Percentiles rank a stretch among this genome's conserved stretches.
phyloP scores from a whole-genome alignment of 2,888 invertebrate species.

The Ryuthela nishihirai region DNA sequence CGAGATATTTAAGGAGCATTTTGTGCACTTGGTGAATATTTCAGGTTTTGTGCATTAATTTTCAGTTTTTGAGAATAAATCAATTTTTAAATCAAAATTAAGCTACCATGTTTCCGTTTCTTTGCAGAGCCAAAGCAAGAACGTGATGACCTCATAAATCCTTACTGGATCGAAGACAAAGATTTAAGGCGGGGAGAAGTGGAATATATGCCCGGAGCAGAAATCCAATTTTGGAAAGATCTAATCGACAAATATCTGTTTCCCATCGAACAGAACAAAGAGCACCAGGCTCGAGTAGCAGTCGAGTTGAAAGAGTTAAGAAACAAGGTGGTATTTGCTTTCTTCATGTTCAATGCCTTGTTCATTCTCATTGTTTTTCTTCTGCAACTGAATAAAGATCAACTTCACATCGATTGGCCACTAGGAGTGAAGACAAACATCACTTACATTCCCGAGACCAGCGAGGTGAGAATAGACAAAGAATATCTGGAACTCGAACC shows the following conservation, averaged over 20 bases:
- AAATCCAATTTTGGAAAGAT: conserved; percentile 90
- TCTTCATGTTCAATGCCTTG: conserved; percentile 98
- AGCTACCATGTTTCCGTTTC: background rate
- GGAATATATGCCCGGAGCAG: conserved; percentile 77
- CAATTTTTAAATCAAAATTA: background rate
- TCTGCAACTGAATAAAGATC: conserved; percentile 96
- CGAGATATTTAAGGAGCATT: too few relatives aligned
- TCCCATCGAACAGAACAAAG: conserved; percentile 88
- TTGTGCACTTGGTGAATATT: too few relatives aligned
- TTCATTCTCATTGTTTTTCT: conserved; percentile 98
- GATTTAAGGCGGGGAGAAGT: conserved; percentile 86
- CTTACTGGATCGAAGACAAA: conserved; percentile 91
- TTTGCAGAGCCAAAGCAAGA: conserved; percentile 31
- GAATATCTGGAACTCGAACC: conserved; percentile 93
- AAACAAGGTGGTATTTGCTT: conserved; percentile 91
- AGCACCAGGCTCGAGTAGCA: conserved; percentile 86
- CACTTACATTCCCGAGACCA: conserved; percentile 81
- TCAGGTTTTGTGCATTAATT: too few relatives aligned
- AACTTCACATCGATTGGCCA: conserved; percentile 94
- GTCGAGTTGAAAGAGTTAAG: conserved; percentile 88
- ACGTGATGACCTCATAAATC: conserved; percentile 77
- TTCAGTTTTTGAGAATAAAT: too few relatives aligned
- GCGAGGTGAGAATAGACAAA: conserved; percentile 89
- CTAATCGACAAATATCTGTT: conserved; percentile 89
- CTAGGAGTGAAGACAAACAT: conserved; percentile 91